Base-by-base conservation (phyloP, 2,113 vertebrate species). In the Ariopsis seemanni region DNA sequence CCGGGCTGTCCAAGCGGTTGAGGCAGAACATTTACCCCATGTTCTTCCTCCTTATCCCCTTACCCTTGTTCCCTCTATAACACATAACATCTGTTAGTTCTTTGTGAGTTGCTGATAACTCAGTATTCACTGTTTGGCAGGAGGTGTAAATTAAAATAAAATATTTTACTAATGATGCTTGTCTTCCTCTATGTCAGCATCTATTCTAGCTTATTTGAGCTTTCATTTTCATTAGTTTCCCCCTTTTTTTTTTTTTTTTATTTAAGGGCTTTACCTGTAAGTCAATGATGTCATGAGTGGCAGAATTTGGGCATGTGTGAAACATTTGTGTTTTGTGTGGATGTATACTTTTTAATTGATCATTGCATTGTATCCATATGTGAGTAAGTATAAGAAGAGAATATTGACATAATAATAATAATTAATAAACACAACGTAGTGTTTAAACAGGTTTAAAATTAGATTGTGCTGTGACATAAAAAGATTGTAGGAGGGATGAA, bases 1-100 rank as follows among this genome's bases (percentile, higher is more conserved):
- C 91, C 0, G 90, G 92, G 94, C 94, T 90, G 94, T 95, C 83
- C 52, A 91, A 91, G 93, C 25, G 89, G 92, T 94, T 91, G 25
- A 63, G 88, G 87, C 87, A 81, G 90, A 89, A 89, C 52, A 65
- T 88, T 88, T 30, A 52, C 72, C 30, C 83, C 42, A 50, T n/a
- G 83, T 83, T 77, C 48, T 69, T 80, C 80, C 79, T 81, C 52
- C 34, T 27, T 11, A 69, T 48, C 85, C 69, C 69, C 85, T 60
- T 50, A 5, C 12, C 67, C 74, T 20, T 34, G 83, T 25, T 57
- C 17, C 20, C 34, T 81, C 30, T 57, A 42, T 48, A 62, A 53
- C 42, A 27, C 5, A 53, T 50, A 62, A 55, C 6, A 55, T 55
- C 34, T 27, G 52, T 62, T 72, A 18, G 42, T 53, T 17, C 10